These are phyloP conservation scores for Gopherus flavomarginatus DNA, from an alignment of 2,113 vertebrate genomes.

Conservation along the genomic window DNA sequence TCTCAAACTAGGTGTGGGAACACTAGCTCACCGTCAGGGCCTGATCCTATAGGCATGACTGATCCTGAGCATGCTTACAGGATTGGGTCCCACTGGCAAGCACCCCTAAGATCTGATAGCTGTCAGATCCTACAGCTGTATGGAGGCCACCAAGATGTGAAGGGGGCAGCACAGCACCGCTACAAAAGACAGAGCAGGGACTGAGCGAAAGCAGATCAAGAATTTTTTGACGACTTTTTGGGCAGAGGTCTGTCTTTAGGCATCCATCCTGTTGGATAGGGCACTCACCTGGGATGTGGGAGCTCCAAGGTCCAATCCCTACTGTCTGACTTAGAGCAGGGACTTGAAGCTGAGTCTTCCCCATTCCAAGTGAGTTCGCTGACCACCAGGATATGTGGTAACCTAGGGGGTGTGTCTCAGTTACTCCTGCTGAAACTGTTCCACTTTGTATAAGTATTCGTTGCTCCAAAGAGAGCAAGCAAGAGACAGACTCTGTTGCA, in stretches of 20 bases:
- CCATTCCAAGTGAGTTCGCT: not conserved
- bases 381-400: not conserved
- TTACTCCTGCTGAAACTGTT: not conserved
- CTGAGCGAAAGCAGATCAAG: not conserved
- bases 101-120: not conserved
- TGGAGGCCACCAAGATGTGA: not conserved
- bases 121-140: not conserved
- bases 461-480: not conserved
- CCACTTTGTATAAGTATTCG: not conserved
- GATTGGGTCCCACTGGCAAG: not conserved
- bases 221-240: not conserved
- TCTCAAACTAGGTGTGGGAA: not conserved
- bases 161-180: not conserved
- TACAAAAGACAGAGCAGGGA: not conserved
- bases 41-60: not conserved
- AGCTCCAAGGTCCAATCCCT: not conserved
- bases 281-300: not conserved
- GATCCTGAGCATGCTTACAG: not conserved
- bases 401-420: not conserved
- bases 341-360: not conserved
- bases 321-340: not conserved
- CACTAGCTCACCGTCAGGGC: not conserved
- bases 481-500: not conserved
- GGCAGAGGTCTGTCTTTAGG: not conserved
- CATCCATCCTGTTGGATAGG: not conserved